phyloP scores from a whole-genome alignment of 2,113 vertebrate genomes.

The Lophotis ruficrista region DNA sequence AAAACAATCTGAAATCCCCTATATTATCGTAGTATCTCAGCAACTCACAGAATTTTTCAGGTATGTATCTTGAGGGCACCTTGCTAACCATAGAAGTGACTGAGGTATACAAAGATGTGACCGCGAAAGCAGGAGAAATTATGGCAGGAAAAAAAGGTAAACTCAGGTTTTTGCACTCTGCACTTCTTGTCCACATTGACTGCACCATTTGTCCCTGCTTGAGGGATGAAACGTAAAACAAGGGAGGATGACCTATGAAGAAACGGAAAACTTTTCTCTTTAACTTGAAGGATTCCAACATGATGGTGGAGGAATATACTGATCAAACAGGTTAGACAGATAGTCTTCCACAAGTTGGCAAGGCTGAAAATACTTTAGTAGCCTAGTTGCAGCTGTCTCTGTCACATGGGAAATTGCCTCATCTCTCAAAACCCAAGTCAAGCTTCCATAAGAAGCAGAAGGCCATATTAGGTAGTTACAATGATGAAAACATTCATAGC shows the following conservation, averaged over 20 bases:
- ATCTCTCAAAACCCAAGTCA: background rate
- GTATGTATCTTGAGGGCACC: background rate
- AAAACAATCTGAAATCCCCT: background rate
- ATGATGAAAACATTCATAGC: background rate
- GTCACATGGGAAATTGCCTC: background rate
- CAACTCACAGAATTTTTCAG: background rate
- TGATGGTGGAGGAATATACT: background rate
- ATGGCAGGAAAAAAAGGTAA: background rate
- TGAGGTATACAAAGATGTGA: background rate
- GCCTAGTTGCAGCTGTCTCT: background rate
- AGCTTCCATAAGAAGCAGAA: background rate
- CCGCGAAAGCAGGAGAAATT: background rate
- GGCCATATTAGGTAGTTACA: background rate
- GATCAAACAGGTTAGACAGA: background rate
- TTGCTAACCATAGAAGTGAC: background rate
- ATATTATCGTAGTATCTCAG: background rate
- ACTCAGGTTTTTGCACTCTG: background rate
- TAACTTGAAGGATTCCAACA: background rate
- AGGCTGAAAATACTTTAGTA: background rate
- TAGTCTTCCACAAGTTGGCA: background rate
- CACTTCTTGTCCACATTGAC: background rate
- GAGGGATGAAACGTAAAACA: background rate
- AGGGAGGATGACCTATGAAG: background rate
- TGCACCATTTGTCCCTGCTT: background rate
- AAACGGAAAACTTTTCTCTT: background rate